Evolutionary conservation across 2,888 invertebrate genomes (phyloP), one percentile per base, ranked within the genome.

Genomic region (Microctonus hyperodae): DNA sequence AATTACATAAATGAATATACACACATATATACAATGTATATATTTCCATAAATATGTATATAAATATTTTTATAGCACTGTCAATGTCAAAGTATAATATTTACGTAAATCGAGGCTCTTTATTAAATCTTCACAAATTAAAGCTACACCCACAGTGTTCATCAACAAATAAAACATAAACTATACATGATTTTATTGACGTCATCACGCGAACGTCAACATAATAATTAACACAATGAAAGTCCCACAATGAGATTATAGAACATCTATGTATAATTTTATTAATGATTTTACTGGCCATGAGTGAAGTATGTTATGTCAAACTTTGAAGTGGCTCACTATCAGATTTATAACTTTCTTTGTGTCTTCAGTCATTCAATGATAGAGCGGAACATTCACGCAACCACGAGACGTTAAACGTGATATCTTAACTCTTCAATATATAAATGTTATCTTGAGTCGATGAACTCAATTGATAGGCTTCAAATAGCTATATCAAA

Each of bases 121-220:
- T 51, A 23, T 23, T 51, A 9, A 25, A 23, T 51, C 25, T 23
- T 13, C 11, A 22, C 11, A 51, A 25, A 13, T 25, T 13, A 22
- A 51, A 23, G 22, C 6, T 10, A 51, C 51, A 44, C 44, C 44
- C 16, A 20, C 51, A 23, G 11, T 10, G 23, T 22, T 6, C 51
- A 23, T 10, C 11, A n/a, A 22, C 11, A 51, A 51, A 25, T 25
- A 23, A 22, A 23, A 51, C 25, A 23, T 9, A 25, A 9, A 1
- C 11, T 35, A 7, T 20, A 23, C 13, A n/a, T 13, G 22, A 23
- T 6, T 6, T 22, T 16, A 22, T 58, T 37, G 37, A 58, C 58
- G 58, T 58, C 40, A 58, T 58, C n/a, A 56, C 40, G n/a, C 23
- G 25, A 37, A 40, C 37, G 58, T 40, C 23, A 40, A 44, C 23